Percentiles rank a stretch among this genome's conserved stretches.
Conservation (phyloP, 2,797 vertebrate species). For the Antrozous pallidus region DNA sequence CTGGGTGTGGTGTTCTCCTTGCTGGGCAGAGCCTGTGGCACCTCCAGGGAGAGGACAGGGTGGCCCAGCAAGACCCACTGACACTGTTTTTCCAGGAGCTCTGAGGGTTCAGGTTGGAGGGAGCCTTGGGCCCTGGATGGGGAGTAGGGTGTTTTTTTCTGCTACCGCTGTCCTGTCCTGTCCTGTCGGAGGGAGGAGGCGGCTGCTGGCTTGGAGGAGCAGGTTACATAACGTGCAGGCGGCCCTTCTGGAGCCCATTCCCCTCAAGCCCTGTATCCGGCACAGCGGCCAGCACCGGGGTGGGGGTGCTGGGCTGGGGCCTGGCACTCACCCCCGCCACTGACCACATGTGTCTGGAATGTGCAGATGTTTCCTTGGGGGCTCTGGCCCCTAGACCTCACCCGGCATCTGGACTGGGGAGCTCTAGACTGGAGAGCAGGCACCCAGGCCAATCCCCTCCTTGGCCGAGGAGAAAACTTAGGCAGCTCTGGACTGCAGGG, state of each 20-base stretch:
- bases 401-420: conserved; percentile 32
- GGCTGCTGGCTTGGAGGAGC: not conserved
- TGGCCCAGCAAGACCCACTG: not conserved
- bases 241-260: conserved; percentile 80
- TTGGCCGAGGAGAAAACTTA: conserved; percentile 19
- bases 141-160: not conserved
- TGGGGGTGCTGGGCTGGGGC: conserved; percentile 75
- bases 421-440: not conserved
- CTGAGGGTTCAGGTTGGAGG: not conserved
- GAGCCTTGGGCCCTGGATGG: not conserved
- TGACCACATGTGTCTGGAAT: conserved; percentile 96
- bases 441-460: not conserved
- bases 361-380: conserved; percentile 96
- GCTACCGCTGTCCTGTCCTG: not conserved
- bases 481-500: not conserved
- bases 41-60: not conserved
- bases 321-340: conserved; percentile 85
- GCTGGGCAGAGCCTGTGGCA: not conserved
- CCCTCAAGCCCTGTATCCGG: conserved; percentile 85
- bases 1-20: not conserved
- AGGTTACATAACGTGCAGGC: conserved; percentile 82
- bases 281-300: conserved; percentile 74
- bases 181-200: conserved; percentile 61
- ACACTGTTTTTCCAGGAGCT: not conserved
- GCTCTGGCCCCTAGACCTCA: conserved; percentile 73